Evolutionary conservation across 2,113 vertebrate genomes (phyloP).

Genomic region (Leuciscus idus): DNA sequence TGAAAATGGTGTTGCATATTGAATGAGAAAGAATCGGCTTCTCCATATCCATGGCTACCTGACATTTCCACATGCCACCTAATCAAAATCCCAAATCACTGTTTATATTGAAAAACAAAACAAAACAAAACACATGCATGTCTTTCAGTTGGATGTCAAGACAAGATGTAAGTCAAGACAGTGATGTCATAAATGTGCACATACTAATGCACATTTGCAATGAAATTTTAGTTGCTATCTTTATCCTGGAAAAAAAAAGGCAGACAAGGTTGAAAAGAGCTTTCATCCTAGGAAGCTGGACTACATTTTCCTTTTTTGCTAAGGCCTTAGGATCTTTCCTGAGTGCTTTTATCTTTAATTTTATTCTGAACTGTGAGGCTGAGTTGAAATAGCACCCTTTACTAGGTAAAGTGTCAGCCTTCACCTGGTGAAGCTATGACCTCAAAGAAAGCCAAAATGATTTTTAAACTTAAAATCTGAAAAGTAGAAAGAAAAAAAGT

Average conservation of each 20-base stretch:
- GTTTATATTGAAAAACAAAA: not conserved
- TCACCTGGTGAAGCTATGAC: conserved; percentile 4
- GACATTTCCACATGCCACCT: not conserved
- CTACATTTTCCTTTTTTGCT: conserved; percentile 22
- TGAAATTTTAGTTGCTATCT: conserved; percentile 17
- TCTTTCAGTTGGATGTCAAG: too few species aligned
- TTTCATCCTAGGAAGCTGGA: conserved; percentile 16
- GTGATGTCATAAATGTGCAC: conserved; percentile 9
- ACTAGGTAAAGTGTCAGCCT: conserved; percentile 15
- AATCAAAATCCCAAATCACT: not conserved
- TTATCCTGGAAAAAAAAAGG: conserved; percentile 26
- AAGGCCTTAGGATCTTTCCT: conserved; percentile 21
- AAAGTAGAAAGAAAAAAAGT: not conserved
- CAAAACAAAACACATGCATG: too few species aligned
- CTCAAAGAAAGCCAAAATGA: conserved; percentile 1
- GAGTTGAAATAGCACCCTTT: conserved; percentile 12
- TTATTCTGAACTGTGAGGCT: conserved; percentile 43
- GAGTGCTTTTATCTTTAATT: conserved; percentile 52
- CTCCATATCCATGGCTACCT: not conserved
- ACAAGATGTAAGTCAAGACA: too few species aligned
- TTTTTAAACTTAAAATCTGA: not conserved
- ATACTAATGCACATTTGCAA: not conserved
- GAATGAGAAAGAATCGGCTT: not conserved
- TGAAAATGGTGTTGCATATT: not conserved
- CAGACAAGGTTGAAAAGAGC: conserved; percentile 37